These are phyloP conservation scores for Syngnathus rostellatus DNA, from an alignment of 2,797 vertebrate species.

Conservation along the genomic window DNA sequence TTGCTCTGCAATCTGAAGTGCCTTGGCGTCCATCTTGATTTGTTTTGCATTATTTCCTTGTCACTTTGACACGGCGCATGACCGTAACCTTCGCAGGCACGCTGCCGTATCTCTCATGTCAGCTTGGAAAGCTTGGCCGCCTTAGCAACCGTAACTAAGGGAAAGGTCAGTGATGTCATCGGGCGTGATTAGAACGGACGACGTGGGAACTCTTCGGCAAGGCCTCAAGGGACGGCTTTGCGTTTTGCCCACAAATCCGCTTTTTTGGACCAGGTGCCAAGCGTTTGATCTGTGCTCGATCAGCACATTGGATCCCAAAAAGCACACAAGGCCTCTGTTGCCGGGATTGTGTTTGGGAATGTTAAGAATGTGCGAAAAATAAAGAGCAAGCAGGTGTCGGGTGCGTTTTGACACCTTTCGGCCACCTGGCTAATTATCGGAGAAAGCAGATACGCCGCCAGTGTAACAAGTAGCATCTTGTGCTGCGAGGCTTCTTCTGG, in stretches of 20 bases:
- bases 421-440: slow-evolving; percentile 10
- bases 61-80: neutral
- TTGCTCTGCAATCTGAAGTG: neutral
- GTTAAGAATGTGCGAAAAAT: neutral
- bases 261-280: neutral
- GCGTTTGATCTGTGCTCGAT: neutral
- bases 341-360: neutral
- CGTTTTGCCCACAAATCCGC: neutral
- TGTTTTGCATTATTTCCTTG: slow-evolving; percentile 2
- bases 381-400: neutral
- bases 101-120: neutral
- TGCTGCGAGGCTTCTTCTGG: neutral
- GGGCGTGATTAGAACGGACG: neutral
- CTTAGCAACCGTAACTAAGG: neutral
- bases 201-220: slow-evolving; percentile 8
- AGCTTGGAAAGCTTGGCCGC: neutral
- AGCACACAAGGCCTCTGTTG: slow-evolving; percentile 6
- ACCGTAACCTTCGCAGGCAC: neutral
- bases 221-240: neutral
- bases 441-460: neutral
- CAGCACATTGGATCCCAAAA: slow-evolving; percentile 6
- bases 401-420: slow-evolving; percentile 3
- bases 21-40: neutral
- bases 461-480: neutral
- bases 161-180: neutral